Percentiles rank a stretch among this genome's conserved stretches.
These are phyloP conservation scores for Galendromus occidentalis DNA, from an alignment of 1,140 invertebrate species.

Conservation along the genomic window DNA sequence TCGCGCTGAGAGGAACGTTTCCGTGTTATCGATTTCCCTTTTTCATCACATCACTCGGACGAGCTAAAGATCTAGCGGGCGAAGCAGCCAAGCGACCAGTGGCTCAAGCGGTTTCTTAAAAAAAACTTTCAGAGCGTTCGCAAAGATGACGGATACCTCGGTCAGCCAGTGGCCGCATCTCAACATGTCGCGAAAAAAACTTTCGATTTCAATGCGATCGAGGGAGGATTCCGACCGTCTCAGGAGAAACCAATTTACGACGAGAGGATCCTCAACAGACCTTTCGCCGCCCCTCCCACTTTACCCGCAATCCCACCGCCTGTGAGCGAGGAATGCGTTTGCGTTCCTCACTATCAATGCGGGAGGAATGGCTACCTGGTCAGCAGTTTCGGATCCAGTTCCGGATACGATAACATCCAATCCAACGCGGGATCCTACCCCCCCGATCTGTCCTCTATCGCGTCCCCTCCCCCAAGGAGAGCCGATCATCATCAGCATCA, in stretches of 20 bases:
- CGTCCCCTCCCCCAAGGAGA: neutral
- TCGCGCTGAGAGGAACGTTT: neutral
- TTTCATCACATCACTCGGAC: neutral
- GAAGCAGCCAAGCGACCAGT: neutral
- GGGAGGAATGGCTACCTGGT: neutral
- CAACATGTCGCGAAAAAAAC: neutral
- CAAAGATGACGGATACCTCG: neutral
- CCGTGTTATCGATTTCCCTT: neutral
- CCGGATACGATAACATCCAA: neutral
- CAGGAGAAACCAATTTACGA: neutral
- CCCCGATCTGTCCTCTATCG: neutral
- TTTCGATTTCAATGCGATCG: neutral
- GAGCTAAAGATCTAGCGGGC: neutral
- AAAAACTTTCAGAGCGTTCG: conserved; percentile 2
- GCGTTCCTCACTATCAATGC: neutral
- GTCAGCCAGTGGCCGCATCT: neutral
- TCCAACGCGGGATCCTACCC: conserved; percentile 5
- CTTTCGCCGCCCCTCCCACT: neutral
- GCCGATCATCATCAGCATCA: neutral
- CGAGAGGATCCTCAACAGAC: neutral
- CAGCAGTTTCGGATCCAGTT: neutral
- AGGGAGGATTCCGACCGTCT: neutral
- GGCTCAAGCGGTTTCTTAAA: neutral
- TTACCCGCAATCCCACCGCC: neutral
- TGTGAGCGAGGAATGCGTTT: neutral